phyloP scores from a whole-genome alignment of 2,888 invertebrate genomes.

The Eumerus sabulonum region DNA sequence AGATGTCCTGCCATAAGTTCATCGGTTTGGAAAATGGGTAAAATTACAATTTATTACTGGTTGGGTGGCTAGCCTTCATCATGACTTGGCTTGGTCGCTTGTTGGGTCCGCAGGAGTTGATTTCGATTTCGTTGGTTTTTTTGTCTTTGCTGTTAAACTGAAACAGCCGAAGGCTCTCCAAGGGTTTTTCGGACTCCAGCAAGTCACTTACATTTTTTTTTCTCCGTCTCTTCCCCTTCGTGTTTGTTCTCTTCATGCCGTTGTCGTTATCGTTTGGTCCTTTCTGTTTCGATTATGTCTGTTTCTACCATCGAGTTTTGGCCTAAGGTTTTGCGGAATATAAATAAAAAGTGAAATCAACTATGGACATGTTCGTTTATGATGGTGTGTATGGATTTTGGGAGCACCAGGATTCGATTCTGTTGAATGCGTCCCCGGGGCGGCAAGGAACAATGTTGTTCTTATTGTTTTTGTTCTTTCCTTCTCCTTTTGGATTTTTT shows the following conservation, averaged over 20 bases:
- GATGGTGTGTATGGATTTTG: too few species aligned
- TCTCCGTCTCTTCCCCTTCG: slow-evolving; percentile 7
- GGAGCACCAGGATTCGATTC: slow-evolving; percentile 54
- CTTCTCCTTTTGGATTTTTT: slow-evolving; percentile 24
- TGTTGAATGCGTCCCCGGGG: slow-evolving; percentile 61
- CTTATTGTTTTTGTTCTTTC: slow-evolving; percentile 3
- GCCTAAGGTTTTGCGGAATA: slow-evolving; percentile 22
- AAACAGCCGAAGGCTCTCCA: slow-evolving; percentile 53
- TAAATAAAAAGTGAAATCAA: slow-evolving; percentile 61
- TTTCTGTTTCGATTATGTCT: slow-evolving; percentile 17
- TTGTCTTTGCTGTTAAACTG: slow-evolving; percentile 58
- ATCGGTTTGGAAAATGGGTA: slow-evolving; percentile 67
- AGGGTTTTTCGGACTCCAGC: slow-evolving; percentile 41
- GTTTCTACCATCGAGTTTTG: slow-evolving; percentile 10
- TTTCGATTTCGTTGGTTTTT: slow-evolving; percentile 39
- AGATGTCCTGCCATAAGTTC: slow-evolving; percentile 55
- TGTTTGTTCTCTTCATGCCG: too few species aligned
- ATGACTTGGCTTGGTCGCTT: slow-evolving; percentile 50
- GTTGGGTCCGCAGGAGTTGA: slow-evolving; percentile 57
- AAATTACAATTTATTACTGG: slow-evolving; percentile 68
- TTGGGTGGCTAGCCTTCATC: slow-evolving; percentile 44
- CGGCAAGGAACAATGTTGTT: slow-evolving; percentile 28
- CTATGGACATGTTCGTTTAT: slow-evolving; percentile 35
- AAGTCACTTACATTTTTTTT: slow-evolving; percentile 54
- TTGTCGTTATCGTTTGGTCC: too few species aligned